These are phyloP conservation scores for Tuberolachnus salignus DNA, from an alignment of 2,888 invertebrate genomes.

Conservation along the genomic window DNA sequence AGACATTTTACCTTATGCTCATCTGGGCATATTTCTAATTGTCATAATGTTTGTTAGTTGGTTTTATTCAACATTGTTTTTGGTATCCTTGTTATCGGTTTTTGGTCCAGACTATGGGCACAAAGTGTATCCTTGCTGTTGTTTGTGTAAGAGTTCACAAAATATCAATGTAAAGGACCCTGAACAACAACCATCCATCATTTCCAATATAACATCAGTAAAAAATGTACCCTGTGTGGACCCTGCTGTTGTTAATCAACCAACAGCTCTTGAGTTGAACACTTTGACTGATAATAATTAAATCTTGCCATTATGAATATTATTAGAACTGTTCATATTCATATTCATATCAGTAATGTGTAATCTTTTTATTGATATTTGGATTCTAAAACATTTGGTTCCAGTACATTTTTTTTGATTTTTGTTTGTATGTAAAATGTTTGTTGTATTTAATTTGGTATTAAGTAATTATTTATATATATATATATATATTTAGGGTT, in stretches of 20 bases:
- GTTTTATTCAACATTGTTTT: constrained; percentile 87
- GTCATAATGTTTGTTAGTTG: constrained; percentile 90
- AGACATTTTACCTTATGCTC: constrained; percentile 86
- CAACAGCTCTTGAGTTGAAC: constrained; percentile 27
- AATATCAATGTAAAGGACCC: constrained; percentile 22
- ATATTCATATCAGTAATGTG: too few relatives aligned
- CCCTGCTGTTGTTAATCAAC: constrained; percentile 39
- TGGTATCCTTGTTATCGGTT: constrained; percentile 77
- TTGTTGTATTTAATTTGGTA: too few relatives aligned
- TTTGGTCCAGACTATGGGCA: constrained; percentile 71
- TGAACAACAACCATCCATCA: too few relatives aligned
- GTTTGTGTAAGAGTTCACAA: constrained; percentile 41
- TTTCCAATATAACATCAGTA: constrained; percentile 47
- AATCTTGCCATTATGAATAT: too few relatives aligned
- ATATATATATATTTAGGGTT: too few relatives aligned
- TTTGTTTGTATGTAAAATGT: too few relatives aligned
- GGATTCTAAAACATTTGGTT: too few relatives aligned
- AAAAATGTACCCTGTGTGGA: constrained; percentile 49
- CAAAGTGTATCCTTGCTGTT: constrained; percentile 63
- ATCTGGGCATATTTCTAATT: constrained; percentile 76
- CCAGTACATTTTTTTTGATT: too few relatives aligned
- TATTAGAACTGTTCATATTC: too few relatives aligned
- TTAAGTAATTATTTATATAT: too few relatives aligned
- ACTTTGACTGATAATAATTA: constrained; percentile 33
- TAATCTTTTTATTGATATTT: too few relatives aligned